Conservation (phyloP, 2,888 invertebrate genomes). For the Epistrophella euchroma region DNA sequence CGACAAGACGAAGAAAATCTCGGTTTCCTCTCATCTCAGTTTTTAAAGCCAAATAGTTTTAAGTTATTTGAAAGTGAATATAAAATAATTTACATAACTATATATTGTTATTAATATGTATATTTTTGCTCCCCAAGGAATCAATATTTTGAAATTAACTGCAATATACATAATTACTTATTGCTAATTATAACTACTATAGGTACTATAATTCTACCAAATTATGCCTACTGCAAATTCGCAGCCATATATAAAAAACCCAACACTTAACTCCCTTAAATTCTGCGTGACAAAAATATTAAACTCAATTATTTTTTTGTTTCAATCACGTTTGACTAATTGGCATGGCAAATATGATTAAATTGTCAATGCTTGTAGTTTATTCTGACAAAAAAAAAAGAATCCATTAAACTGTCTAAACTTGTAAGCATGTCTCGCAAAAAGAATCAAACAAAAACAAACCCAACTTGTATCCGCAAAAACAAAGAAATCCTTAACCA, state of each 20-base stretch:
- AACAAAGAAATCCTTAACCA: constrained; percentile 24
- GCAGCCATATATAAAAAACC: constrained; percentile 13
- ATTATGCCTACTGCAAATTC: neutral
- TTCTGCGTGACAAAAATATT: constrained; percentile 41
- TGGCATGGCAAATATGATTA: constrained; percentile 49
- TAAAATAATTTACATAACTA: too few relatives aligned
- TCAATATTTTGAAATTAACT: too few relatives aligned
- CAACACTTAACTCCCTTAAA: constrained; percentile 20
- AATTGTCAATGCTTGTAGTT: constrained; percentile 49
- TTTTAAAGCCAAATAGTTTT: too few relatives aligned
- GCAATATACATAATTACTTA: too few relatives aligned
- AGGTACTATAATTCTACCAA: neutral
- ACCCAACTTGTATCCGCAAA: constrained; percentile 33
- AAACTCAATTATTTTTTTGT: constrained; percentile 1
- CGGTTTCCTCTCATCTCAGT: too few relatives aligned
- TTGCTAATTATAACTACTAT: too few relatives aligned
- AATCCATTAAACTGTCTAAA: constrained; percentile 50
- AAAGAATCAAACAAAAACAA: neutral
- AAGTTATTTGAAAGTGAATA: too few relatives aligned
- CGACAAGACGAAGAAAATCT: too few relatives aligned
- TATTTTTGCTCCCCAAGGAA: too few relatives aligned
- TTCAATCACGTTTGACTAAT: constrained; percentile 33
- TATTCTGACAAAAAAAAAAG: constrained; percentile 5
- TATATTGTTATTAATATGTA: too few relatives aligned
- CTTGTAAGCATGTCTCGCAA: constrained; percentile 24